Percentiles rank a stretch among this genome's conserved stretches.
These are phyloP conservation scores for Dendrocopos noguchii DNA, from an alignment of 2,113 vertebrate species.

Conservation along the genomic window DNA sequence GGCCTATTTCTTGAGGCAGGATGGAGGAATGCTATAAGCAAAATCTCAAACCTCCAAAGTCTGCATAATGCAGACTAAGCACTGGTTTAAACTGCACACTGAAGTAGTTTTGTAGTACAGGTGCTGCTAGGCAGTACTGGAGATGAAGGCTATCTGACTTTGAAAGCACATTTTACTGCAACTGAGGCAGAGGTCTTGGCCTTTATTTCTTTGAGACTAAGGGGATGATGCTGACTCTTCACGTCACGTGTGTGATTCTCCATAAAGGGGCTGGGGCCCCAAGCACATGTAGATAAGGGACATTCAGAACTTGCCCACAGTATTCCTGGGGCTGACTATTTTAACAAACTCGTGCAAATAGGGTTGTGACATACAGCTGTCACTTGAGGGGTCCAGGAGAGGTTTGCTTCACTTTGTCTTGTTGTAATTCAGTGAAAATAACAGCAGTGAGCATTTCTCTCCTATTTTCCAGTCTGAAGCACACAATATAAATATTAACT, in stretches of 20 bases:
- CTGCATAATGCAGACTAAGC: neutral
- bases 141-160: neutral
- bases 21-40: neutral
- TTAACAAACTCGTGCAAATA: neutral
- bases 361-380: neutral
- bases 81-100: neutral
- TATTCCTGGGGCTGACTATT: neutral
- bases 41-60: neutral
- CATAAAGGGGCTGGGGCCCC: neutral
- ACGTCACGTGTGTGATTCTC: neutral
- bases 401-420: neutral
- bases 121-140: neutral
- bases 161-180: neutral
- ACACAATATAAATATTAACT: slow-evolving; percentile 19
- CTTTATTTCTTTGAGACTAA: neutral
- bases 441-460: neutral
- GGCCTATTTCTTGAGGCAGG: neutral
- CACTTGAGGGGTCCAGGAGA: neutral
- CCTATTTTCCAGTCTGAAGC: neutral
- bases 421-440: neutral
- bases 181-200: neutral
- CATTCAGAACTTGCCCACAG: neutral
- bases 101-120: neutral
- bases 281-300: accelerated
- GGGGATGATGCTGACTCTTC: neutral